Evolutionary conservation across 2,797 vertebrate species (phyloP), one percentile per base, ranked within the genome.

Genomic region (Cuniculus paca): DNA sequence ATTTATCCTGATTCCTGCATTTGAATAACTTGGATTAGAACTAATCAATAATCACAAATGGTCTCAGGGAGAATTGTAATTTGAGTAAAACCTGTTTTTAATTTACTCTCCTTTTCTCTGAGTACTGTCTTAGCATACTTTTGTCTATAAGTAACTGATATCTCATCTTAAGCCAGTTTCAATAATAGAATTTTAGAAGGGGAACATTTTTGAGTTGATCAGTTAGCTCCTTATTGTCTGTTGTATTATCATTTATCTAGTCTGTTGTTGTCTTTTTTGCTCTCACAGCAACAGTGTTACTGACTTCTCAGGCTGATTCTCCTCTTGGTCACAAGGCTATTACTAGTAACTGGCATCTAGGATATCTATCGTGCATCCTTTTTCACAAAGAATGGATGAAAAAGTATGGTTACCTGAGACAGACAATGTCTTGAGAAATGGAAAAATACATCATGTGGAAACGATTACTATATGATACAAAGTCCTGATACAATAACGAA

Each of bases 11-110:
- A 94, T 16, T 14, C 45, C 2, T 80, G 24, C 65, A 34, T 88
- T 82, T 91, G 22, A 90, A 56, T 91, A 50, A 63, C 20, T 85
- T 77, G 31, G 22, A 42, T 60, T 36, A 82, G 82, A 81, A 85
- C 5, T 70, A 65, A 78, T 34, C 28, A 63, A 36, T 65, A 54
- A 88, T 79, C n/a, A 2, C 16, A 14, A 16, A 58, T n/a, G 3
- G 19, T 7, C 87, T 63, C 45, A 85, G 39, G 68, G 87, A 95
- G 86, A 84, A 86, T 6, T 86, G 3, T 16, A 83, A 68, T 60
- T 81, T 95, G 63, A 95, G 7, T 70, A 36, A 88, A 50, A 19
- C 74, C 70, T 86, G 50, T 74, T 94, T 48, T 26, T 83, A 58
- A 24, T 96, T 56, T 75, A 22, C 1, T 77, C 12, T 63, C 7